Conservation (phyloP, 2,888 invertebrate species). For the Athalia cordata region DNA sequence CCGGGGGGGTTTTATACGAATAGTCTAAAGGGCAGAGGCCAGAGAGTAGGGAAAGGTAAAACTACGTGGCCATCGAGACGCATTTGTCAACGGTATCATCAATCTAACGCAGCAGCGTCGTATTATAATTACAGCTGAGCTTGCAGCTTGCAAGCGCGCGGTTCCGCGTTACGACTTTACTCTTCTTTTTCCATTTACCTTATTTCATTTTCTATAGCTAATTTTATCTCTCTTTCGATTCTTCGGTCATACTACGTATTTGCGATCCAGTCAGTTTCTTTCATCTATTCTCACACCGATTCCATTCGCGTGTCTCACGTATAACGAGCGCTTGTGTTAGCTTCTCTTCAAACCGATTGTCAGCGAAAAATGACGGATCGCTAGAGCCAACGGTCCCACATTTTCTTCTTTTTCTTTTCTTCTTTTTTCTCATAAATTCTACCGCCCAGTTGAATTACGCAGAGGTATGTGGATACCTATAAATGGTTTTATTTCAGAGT, state of each 20-base stretch:
- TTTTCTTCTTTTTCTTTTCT: too few relatives aligned
- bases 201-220: neutral
- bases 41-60: slow-evolving; percentile 21
- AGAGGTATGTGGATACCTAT: too few relatives aligned
- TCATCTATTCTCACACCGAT: neutral
- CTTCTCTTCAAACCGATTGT: too few relatives aligned
- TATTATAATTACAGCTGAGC: too few relatives aligned
- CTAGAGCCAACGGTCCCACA: too few relatives aligned
- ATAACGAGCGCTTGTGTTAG: too few relatives aligned
- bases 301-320: neutral
- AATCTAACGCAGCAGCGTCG: slow-evolving; percentile 23
- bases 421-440: too few relatives aligned
- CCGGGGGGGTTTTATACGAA: too few relatives aligned
- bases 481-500: too few relatives aligned
- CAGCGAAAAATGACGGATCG: too few relatives aligned
- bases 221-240: neutral
- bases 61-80: slow-evolving; percentile 26
- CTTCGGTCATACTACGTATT: neutral
- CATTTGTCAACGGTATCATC: slow-evolving; percentile 41
- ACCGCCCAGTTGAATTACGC: too few relatives aligned
- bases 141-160: slow-evolving; percentile 34
- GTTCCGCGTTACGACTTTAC: neutral
- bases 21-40: neutral
- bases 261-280: neutral
- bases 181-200: neutral